Base-by-base conservation (phyloP, 2,113 vertebrate species). In the Alethe castanea region DNA sequence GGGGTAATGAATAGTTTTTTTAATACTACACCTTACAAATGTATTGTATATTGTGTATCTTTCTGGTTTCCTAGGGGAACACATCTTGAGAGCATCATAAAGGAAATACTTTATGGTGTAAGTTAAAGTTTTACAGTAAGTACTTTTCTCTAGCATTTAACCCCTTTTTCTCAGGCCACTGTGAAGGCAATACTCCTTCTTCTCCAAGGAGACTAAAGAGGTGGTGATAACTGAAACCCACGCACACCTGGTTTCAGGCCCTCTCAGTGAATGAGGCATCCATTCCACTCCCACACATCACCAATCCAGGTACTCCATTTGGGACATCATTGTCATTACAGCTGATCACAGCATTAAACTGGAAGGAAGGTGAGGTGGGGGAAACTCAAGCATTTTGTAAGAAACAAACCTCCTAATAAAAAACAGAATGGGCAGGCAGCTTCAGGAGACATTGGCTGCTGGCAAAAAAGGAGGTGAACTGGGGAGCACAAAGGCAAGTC, bases 301-400 rank as follows among this genome's bases (percentile, higher is more conserved):
- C 15, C 19, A 47, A 36, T 1, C 11, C 2, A 0, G 13, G 23
- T 6, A 16, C 26, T 56, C 22, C 1, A 1, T 4, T 47, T 44
- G 31, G 9, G 20, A 9, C 44, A 64, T 25, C 36, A 17, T 0
- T 3, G 11, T 35, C 66, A 44, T 11, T 19, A 28, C 33, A 28
- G 31, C 23, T 19, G 14, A 28, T 15, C 29, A 40, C 12, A 77
- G 36, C 4, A 11, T 8, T 26, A 8, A 56, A 50, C 5, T 5
- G 15, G 25, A 8, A 42, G 17, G 36, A 38, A 3, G 6, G 22
- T 14, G 5, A 3, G 9, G 3, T 11, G 3, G 8, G 3, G 5
- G 9, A 7, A 31, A 20, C 36, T 65, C n/a, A 59, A 9, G 38
- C 12, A 25, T n/a, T 67, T 90, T 23, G 2, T 13, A 73, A 65